phyloP scores from a whole-genome alignment of 1,140 invertebrate genomes.

The Diabrotica virgifera region DNA sequence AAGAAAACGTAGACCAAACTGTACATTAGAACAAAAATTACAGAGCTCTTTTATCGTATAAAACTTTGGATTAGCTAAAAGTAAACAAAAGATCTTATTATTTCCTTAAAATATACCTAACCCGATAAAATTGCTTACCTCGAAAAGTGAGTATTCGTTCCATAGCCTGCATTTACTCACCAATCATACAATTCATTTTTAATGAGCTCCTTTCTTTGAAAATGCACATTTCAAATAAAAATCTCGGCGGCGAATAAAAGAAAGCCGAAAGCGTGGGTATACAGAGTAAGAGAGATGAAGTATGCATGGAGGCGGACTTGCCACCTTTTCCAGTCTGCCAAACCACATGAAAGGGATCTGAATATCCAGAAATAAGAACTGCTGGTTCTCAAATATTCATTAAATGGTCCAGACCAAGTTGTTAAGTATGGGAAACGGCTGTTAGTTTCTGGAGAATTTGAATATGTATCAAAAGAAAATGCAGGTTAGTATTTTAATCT shows the following conservation, averaged over 20 bases:
- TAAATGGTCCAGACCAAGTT: conserved; percentile 17
- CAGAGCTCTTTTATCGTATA: too few species aligned
- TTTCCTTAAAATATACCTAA: too few species aligned
- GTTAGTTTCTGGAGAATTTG: too few species aligned
- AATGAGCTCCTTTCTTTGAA: neutral
- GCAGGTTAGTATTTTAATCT: too few species aligned
- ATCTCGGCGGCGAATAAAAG: neutral
- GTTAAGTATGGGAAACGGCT: neutral
- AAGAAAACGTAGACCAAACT: too few species aligned
- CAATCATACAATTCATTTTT: neutral
- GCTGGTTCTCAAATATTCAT: conserved; percentile 28
- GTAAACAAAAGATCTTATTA: too few species aligned
- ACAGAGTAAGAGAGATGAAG: neutral
- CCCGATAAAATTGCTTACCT: too few species aligned
- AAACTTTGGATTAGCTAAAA: too few species aligned
- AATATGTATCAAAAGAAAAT: too few species aligned
- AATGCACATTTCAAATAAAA: conserved; percentile 3
- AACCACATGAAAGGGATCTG: conserved; percentile 24
- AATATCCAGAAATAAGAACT: conserved; percentile 28
- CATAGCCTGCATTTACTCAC: too few species aligned
- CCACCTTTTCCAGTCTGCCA: conserved; percentile 23
- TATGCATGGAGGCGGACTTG: conserved; percentile 24
- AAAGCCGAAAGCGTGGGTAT: conserved; percentile 2
- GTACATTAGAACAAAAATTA: too few species aligned
- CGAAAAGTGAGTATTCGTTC: too few species aligned